Evolutionary conservation across 2,888 invertebrate genomes (phyloP), one percentile per base, ranked within the genome.

Genomic region (Zaprionus obscuricornis): DNA sequence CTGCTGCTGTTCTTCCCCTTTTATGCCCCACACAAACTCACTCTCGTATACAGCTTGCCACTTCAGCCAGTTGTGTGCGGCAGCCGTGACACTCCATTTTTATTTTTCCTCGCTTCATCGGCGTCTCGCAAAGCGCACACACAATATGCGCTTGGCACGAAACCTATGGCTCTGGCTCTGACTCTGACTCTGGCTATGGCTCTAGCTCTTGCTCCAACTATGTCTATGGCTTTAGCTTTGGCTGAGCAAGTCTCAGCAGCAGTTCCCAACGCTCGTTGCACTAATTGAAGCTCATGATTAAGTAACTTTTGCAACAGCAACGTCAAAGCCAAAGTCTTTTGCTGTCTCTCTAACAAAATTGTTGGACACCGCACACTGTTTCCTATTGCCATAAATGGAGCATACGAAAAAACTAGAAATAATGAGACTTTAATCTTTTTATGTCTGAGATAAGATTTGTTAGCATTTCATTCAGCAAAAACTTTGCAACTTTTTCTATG

Each of bases 41-140:
- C 31, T 18, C 14, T 20, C 34, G 14, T 27, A n/a, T n/a, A n/a
- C n/a, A n/a, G 7, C 16, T 34, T 11, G 33, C 47, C 33, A 47
- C 26, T 65, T 55, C 64, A 51, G 63, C 50, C 64, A 57, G 65
- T 64, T 67, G 68, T 68, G 69, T 64, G 63, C 75, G 66, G 55
- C 65, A 64, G 75, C 78, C 84, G 75, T 84, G 82, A 78, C 81
- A 81, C 81, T 81, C 81, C 81, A 81, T 81, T 81, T 76, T 81
- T 84, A 81, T 84, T 81, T 81, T 81, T 40, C 60, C 42, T 46
- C 64, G 63, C 59, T 62, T 57, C 66, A 68, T 66, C 51, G 68
- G 49, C 57, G 54, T 34, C 47, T 7, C 17, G 17, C 31, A 27
- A 27, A 14, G 10, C 24, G 3, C 34, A 18, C 45, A 43, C 52